Evolutionary conservation across 2,797 vertebrate species (phyloP), one percentile per base, ranked within the genome.

Genomic region (Melanotaenia boesemani): DNA sequence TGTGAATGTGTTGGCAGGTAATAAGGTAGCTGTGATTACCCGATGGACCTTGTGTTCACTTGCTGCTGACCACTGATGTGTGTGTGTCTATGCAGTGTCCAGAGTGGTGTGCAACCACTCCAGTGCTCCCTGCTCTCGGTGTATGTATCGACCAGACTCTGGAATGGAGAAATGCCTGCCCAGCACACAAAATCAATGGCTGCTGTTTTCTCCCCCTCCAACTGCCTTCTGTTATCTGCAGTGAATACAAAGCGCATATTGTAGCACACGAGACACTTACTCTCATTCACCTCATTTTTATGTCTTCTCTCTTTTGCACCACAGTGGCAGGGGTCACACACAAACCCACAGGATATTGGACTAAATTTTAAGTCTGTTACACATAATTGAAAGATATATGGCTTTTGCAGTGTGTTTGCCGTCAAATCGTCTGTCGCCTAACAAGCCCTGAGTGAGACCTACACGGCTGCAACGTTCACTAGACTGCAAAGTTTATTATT

Each of bases 131-230:
- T 74, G 79, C 79, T 86, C 85, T 84, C 22, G 24, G 76, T 79
- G 80, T 76, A 67, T 50, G 85, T 94, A 95, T 94, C 91, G 94
- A 95, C 93, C 94, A 88, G 76, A 74, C 88, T 85, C 80, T 90
- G 91, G 90, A 93, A 93, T 91, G 93, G 92, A 94, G 92, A 93
- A 93, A 93, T 72, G 91, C 85, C 91, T 90, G 92, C 85, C 87
- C 85, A 92, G 92, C 93, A 88, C 89, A 89, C 90, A 93, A 93
- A 95, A 95, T 95, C 94, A 94, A 95, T 95, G 89, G 72, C 77
- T 84, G 86, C 89, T 93, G 88, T 89, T 90, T 91, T 89, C 86
- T 85, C 30, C 79, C 81, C 83, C 86, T 89, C 86, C 87, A 85
- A 82, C 74, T 63, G 84, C 79, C 91, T 89, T 81, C 79, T 88